phyloP scores from a whole-genome alignment of 1,140 invertebrate species.

The Rhopalosiphum maidis region DNA sequence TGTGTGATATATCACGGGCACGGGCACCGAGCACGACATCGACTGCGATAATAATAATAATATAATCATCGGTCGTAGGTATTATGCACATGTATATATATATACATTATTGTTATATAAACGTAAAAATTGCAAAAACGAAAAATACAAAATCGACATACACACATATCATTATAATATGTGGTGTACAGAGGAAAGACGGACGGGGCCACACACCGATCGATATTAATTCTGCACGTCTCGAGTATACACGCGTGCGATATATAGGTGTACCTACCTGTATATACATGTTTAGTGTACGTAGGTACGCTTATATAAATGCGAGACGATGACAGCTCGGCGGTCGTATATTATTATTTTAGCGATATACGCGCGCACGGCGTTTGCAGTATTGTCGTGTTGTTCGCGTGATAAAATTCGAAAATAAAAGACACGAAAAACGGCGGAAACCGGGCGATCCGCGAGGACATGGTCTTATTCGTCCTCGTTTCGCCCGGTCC shows the following conservation, averaged over 20 bases:
- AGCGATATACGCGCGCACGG: neutral
- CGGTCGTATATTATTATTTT: neutral
- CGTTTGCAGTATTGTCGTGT: neutral
- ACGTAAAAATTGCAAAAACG: neutral
- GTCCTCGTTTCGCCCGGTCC: neutral
- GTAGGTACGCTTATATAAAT: neutral
- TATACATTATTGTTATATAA: neutral
- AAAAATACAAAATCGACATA: neutral
- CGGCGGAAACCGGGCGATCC: neutral
- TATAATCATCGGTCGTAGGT: neutral
- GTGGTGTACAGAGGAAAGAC: neutral
- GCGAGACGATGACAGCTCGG: neutral
- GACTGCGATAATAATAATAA: neutral
- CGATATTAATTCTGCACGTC: neutral
- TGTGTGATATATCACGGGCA: neutral
- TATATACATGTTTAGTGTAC: neutral
- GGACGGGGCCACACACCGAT: conserved; percentile 6
- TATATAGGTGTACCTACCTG: neutral
- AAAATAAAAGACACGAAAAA: conserved; percentile 22
- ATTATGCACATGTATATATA: neutral
- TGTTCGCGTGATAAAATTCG: neutral
- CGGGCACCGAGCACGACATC: neutral
- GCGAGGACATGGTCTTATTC: conserved; percentile 6
- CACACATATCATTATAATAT: neutral
- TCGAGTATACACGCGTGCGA: neutral